These are phyloP conservation scores for Piezodorus guildinii DNA, from an alignment of 1,140 invertebrate genomes.

Conservation along the genomic window DNA sequence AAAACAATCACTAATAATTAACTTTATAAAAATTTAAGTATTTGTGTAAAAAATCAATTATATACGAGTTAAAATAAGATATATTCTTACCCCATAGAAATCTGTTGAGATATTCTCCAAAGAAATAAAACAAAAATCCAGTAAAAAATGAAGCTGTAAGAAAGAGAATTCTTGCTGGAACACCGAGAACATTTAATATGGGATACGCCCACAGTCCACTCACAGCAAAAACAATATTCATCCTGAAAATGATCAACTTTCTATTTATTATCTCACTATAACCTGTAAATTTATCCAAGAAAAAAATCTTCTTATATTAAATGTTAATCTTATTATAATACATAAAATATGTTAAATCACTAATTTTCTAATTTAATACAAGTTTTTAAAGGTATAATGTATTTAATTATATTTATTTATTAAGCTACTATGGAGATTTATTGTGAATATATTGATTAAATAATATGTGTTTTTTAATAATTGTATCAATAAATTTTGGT, in stretches of 20 bases:
- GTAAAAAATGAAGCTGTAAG: constrained; percentile 47
- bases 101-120: constrained; percentile 57
- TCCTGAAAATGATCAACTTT: too few relatives aligned
- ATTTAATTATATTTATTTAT: too few relatives aligned
- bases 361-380: background rate
- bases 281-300: too few relatives aligned
- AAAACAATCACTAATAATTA: background rate
- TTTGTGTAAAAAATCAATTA: background rate
- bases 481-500: too few relatives aligned
- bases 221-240: constrained; percentile 57
- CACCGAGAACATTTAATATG: constrained; percentile 59
- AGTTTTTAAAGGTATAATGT: background rate
- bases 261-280: constrained; percentile 30
- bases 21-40: background rate
- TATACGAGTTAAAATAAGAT: background rate
- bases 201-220: constrained; percentile 79
- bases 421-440: too few relatives aligned
- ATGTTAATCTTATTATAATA: background rate
- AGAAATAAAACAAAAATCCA: constrained; percentile 47
- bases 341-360: background rate
- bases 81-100: constrained; percentile 51
- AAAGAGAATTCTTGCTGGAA: constrained; percentile 57
- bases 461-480: too few relatives aligned
- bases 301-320: background rate
- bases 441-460: too few relatives aligned